Conservation (phyloP, 2,888 invertebrate genomes). For the Buathra laborator region DNA sequence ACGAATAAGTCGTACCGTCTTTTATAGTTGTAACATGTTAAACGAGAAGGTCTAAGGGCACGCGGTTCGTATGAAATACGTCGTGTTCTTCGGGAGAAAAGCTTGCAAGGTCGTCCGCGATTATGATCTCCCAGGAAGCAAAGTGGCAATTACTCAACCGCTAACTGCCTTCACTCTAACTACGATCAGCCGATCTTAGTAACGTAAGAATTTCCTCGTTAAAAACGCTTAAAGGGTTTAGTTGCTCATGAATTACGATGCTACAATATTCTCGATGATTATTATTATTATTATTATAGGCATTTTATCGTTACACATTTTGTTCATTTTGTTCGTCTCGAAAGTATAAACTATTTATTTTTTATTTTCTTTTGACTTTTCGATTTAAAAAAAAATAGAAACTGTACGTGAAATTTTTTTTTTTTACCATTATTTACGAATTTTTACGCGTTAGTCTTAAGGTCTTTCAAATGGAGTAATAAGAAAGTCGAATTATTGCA, state of each 20-base stretch:
- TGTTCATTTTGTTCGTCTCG: too few species aligned
- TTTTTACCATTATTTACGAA: background rate
- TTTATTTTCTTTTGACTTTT: too few species aligned
- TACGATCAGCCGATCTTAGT: background rate
- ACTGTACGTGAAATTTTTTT: background rate
- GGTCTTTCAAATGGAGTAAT: too few species aligned
- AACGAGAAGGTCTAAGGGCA: conserved; percentile 4
- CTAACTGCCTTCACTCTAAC: background rate
- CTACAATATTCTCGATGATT: background rate
- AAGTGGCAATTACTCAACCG: conserved; percentile 21
- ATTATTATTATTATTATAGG: background rate
- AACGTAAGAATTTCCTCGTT: background rate
- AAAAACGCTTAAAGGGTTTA: background rate
- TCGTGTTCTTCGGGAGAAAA: background rate
- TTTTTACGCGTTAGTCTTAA: background rate
- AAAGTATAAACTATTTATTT: too few species aligned
- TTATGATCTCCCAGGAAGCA: conserved; percentile 1
- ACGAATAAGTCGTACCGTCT: background rate
- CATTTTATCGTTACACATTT: too few species aligned
- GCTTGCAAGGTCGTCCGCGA: conserved; percentile 1
- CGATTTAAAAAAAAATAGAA: too few species aligned
- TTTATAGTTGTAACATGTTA: conserved; percentile 1
- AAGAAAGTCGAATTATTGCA: too few species aligned
- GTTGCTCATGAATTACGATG: background rate
- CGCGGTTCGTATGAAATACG: conserved; percentile 1